A percentile compares a stretch with the other conserved stretches of the same genome.
These are phyloP conservation scores for Mesoligia furuncula DNA, from an alignment of 2,888 invertebrate genomes.

Conservation along the genomic window DNA sequence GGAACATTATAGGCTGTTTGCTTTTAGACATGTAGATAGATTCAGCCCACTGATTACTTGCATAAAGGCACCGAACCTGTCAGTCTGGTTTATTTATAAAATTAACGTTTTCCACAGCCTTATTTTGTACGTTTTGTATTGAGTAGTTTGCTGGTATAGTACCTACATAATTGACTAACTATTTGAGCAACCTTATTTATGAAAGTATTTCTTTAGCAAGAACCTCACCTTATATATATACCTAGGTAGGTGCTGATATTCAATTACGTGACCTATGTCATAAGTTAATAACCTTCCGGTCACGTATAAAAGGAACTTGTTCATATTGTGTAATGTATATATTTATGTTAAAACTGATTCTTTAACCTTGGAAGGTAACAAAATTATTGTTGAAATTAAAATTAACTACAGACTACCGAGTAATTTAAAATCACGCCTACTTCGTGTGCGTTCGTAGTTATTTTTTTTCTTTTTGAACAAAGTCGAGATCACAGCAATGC, in stretches of 20 bases:
- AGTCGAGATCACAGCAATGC: slow-evolving; percentile 15
- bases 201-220: slow-evolving; percentile 18
- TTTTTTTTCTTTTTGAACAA: slow-evolving; percentile 15
- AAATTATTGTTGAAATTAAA: slow-evolving; percentile 20
- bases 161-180: slow-evolving; percentile 28
- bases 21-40: not conserved
- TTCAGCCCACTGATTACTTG: not conserved
- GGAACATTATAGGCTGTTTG: not conserved
- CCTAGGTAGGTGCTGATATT: slow-evolving; percentile 26
- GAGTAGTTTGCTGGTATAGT: slow-evolving; percentile 34
- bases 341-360: slow-evolving; percentile 29
- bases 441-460: slow-evolving; percentile 11
- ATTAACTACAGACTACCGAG: not conserved
- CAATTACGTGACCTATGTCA: slow-evolving; percentile 48
- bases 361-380: slow-evolving; percentile 18
- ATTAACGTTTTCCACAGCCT: slow-evolving; percentile 27
- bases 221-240: slow-evolving; percentile 10
- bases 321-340: slow-evolving; percentile 11
- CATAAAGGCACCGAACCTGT: not conserved
- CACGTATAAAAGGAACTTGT: slow-evolving; percentile 40
- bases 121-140: slow-evolving; percentile 23
- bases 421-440: slow-evolving; percentile 31
- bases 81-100: slow-evolving; percentile 8
- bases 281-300: slow-evolving; percentile 31
- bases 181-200: slow-evolving; percentile 13